Evolutionary conservation across 1,140 invertebrate genomes (phyloP).

Genomic region (Drosophila bipectinata): DNA sequence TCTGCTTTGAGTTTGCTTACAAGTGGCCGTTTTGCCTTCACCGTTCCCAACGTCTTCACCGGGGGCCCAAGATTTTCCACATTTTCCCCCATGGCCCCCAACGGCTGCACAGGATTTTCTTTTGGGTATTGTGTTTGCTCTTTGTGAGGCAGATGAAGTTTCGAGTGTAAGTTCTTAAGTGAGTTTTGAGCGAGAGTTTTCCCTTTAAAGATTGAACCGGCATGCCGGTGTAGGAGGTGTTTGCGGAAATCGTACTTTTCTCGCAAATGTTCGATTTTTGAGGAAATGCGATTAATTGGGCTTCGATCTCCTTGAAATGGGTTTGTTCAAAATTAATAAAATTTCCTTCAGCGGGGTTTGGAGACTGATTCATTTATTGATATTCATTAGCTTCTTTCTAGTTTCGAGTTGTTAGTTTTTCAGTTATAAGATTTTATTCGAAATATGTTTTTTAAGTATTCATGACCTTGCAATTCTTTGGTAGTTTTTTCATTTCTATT

Average conservation of each 20-base stretch:
- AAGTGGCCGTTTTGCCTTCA: conserved; percentile 46
- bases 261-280: conserved; percentile 19
- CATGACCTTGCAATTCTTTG: too few relatives aligned
- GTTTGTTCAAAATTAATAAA: background rate
- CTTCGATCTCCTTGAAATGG: background rate
- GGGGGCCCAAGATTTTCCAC: conserved; percentile 14
- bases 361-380: too few relatives aligned
- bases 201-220: conserved; percentile 39
- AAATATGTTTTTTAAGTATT: too few relatives aligned
- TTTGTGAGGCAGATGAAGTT: conserved; percentile 48
- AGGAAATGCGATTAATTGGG: conserved; percentile 5
- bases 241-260: conserved; percentile 9
- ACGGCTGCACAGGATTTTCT: conserved; percentile 26
- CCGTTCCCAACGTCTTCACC: background rate
- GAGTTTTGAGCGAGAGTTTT: conserved; percentile 31
- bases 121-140: conserved; percentile 47
- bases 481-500: too few relatives aligned
- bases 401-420: too few relatives aligned
- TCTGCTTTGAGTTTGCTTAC: conserved; percentile 49
- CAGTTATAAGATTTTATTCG: too few relatives aligned
- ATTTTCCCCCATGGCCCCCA: conserved; percentile 10
- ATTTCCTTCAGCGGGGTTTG: background rate
- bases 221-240: conserved; percentile 14
- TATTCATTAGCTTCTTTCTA: too few relatives aligned
- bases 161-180: conserved; percentile 44